phyloP scores from a whole-genome alignment of 1,140 invertebrate genomes.

The Nymphalis io region DNA sequence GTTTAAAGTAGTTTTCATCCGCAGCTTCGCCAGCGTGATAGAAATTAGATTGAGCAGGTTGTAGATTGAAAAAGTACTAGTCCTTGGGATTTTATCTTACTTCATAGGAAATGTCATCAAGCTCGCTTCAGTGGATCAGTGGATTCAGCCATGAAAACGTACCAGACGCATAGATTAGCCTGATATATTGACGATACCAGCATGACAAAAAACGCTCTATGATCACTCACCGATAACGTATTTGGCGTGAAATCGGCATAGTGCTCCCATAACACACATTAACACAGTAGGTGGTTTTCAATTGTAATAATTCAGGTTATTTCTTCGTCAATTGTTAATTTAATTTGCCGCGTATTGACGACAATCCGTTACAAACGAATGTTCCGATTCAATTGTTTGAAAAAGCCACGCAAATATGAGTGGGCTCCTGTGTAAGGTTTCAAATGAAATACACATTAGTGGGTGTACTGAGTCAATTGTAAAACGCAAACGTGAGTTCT shows the following conservation, averaged over 20 bases:
- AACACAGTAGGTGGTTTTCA: constrained; percentile 4
- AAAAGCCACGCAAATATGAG: constrained; percentile 3
- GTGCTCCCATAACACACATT: constrained; percentile 76
- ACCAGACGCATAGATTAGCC: too few species aligned
- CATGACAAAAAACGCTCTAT: constrained; percentile 13
- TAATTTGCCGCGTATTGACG: background rate
- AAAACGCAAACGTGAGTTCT: background rate
- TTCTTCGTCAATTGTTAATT: constrained; percentile 15
- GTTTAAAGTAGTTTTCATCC: too few species aligned
- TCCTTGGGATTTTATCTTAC: too few species aligned
- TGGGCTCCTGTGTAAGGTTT: constrained; percentile 1
- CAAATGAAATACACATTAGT: background rate
- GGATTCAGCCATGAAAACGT: too few species aligned
- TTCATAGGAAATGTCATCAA: too few species aligned
- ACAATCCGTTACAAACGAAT: background rate
- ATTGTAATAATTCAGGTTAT: constrained; percentile 18
- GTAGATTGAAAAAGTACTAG: too few species aligned
- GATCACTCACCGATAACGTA: constrained; percentile 69
- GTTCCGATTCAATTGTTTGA: background rate
- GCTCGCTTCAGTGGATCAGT: too few species aligned
- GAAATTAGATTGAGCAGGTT: too few species aligned
- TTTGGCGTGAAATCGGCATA: constrained; percentile 76
- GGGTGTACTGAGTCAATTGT: constrained; percentile 32
- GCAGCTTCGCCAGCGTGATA: too few species aligned
- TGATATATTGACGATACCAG: background rate